Evolutionary conservation across 1,140 invertebrate species (phyloP), one percentile per base, ranked within the genome.

Genomic region (Fopius arisanus): DNA sequence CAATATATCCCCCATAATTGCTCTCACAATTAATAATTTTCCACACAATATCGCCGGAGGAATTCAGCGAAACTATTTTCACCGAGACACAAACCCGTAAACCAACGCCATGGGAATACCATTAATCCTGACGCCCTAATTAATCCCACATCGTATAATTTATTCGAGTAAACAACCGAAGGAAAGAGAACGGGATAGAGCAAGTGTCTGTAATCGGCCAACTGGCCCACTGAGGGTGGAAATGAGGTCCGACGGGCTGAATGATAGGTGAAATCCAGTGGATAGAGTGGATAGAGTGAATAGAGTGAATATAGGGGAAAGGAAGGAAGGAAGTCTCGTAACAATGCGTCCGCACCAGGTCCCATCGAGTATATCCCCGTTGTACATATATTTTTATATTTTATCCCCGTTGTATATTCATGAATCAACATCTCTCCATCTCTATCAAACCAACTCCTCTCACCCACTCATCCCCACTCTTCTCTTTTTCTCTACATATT

Each of bases 191-290:
- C 4, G 41, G 10, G 26, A 54, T 29, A 70, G 23, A 59, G 16
- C 16, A 59, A 59, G 51, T 59, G 51, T 59, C 23, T 29, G 23
- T 12, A 40, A 72, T 66, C 63, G 63, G 43, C 69, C 70, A 72
- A 72, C 70, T 72, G 70, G 63, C 70, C 70, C 63, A 72, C 37
- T 72, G 63, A 72, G 70, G 41, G 70, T 72, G 63, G 43, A 72
- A 72, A 67, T 72, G 43, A 72, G 51, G 51, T 37, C 29, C 33
- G 37, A 67, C 54, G 40, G 62, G 43, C 10, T 41, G 70, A 72
- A 48, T 67, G 70, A 72, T 72, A 72, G 43, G 48, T 70, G 7
- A 14, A 29, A 0, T 21, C 43, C 40, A 14, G 59, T 12, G 3
- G 0, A 43, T 31, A 54, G 43, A 70, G 67, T n/a, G n/a, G n/a